phyloP scores from a whole-genome alignment of 2,113 vertebrate genomes.

The Cercocebus atys region DNA sequence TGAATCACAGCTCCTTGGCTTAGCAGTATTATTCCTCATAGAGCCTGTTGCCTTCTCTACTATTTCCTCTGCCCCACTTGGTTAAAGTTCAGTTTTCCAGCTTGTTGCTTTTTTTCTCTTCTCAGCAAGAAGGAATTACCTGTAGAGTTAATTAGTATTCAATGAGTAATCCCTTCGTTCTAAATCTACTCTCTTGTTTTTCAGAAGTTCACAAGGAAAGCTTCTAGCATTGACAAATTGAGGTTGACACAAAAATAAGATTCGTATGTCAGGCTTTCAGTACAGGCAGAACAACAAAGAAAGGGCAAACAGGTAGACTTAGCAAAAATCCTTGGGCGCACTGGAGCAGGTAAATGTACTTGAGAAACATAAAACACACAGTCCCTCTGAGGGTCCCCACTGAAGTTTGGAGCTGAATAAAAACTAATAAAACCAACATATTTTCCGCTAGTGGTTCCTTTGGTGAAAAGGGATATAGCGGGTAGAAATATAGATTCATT shows the following conservation, averaged over 20 bases:
- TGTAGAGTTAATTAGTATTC: slow-evolving; percentile 11
- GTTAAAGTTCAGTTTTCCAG: background rate
- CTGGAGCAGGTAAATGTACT: background rate
- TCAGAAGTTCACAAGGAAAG: slow-evolving; percentile 65
- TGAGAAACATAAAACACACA: background rate
- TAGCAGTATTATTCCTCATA: background rate
- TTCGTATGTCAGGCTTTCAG: background rate
- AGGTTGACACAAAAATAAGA: background rate
- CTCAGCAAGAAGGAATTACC: slow-evolving; percentile 19
- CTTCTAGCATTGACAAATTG: slow-evolving; percentile 5
- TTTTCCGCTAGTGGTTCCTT: background rate
- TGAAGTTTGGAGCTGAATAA: background rate
- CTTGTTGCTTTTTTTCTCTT: background rate
- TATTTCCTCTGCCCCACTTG: background rate
- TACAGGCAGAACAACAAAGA: rapidly evolving
- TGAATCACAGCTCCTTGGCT: background rate
- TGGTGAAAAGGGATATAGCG: background rate
- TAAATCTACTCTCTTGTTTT: slow-evolving; percentile 32
- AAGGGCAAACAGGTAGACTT: background rate
- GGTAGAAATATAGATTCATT: background rate
- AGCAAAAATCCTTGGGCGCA: background rate
- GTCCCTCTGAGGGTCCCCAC: background rate
- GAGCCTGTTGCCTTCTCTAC: background rate
- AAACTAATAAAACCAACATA: background rate
- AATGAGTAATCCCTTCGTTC: background rate